phyloP scores from a whole-genome alignment of 2,888 invertebrate genomes.

The Nyleta sp. region DNA sequence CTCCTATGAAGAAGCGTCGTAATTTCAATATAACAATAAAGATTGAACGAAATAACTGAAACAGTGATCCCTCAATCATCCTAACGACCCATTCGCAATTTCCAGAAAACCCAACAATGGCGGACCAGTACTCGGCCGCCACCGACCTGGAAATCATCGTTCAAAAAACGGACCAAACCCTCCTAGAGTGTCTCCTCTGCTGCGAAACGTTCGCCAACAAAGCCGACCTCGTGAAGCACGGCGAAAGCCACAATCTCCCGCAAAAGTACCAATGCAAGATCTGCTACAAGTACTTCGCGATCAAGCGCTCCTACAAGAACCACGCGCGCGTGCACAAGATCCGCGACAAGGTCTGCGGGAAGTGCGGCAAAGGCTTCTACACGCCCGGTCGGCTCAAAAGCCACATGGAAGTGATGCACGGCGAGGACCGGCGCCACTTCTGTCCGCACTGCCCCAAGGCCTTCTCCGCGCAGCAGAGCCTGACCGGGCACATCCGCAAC shows the following conservation, averaged over 20 bases:
- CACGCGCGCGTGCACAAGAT: conserved; percentile 18
- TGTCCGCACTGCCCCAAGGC: conserved; percentile 37
- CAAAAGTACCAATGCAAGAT: conserved; percentile 45
- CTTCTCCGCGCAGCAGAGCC: background rate
- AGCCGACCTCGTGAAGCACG: conserved; percentile 17
- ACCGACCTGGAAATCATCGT: conserved; percentile 20
- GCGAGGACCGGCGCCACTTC: background rate
- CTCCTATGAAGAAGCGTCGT: too few relatives aligned
- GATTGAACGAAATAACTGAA: too few relatives aligned
- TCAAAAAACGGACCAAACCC: background rate
- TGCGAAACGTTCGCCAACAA: conserved; percentile 17
- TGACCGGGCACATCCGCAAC: conserved; percentile 15
- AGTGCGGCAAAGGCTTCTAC: conserved; percentile 37
- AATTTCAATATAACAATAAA: too few relatives aligned
- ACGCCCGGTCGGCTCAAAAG: conserved; percentile 1
- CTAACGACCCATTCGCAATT: background rate
- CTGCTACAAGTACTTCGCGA: conserved; percentile 43
- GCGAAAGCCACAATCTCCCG: background rate
- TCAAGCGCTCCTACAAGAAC: background rate
- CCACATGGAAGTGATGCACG: conserved; percentile 36
- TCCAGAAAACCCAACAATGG: conserved; percentile 6
- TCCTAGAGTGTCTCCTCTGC: conserved; percentile 37
- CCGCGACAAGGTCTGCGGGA: conserved; percentile 11
- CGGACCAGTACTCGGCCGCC: background rate
- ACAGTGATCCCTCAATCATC: too few relatives aligned